phyloP scores from a whole-genome alignment of 35 echinoderm and acorn worm species.

The Apostichopus parvimensis region DNA sequence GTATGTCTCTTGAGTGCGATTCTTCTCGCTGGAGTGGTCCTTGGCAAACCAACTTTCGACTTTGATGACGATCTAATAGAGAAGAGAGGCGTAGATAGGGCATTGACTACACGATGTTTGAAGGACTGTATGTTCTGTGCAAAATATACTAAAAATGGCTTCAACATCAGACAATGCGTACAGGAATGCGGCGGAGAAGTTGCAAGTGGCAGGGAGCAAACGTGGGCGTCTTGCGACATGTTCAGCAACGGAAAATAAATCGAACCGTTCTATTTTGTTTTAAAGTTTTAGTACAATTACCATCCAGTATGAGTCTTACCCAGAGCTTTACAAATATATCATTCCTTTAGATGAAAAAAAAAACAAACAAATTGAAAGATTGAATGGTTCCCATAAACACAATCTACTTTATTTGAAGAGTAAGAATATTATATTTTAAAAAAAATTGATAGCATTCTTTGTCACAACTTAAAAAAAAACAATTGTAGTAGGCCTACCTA shows the following conservation, averaged over 20 bases:
- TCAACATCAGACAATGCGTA: background rate
- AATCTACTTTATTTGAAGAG: too few relatives aligned
- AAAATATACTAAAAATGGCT: background rate
- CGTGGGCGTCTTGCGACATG: slow-evolving; percentile 2
- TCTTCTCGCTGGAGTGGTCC: slow-evolving; percentile 22
- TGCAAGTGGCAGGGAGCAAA: background rate
- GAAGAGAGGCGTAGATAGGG: background rate
- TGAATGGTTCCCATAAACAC: too few relatives aligned
- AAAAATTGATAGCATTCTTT: background rate
- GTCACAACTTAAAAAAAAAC: too few relatives aligned
- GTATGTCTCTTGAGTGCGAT: background rate
- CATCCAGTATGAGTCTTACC: too few relatives aligned
- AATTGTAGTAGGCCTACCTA: too few relatives aligned
- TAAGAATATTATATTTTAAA: background rate
- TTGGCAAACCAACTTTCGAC: slow-evolving; percentile 16
- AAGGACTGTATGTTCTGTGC: slow-evolving; percentile 20
- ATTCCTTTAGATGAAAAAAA: too few relatives aligned
- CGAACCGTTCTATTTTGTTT: too few relatives aligned
- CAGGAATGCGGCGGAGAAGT: background rate
- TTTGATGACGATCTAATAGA: background rate
- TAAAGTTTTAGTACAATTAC: too few relatives aligned
- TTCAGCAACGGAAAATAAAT: slow-evolving; percentile 9
- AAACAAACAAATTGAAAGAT: too few relatives aligned
- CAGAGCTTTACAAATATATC: background rate
- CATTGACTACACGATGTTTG: background rate